Conservation (phyloP, 2,113 vertebrate genomes). For the Lepus americanus region DNA sequence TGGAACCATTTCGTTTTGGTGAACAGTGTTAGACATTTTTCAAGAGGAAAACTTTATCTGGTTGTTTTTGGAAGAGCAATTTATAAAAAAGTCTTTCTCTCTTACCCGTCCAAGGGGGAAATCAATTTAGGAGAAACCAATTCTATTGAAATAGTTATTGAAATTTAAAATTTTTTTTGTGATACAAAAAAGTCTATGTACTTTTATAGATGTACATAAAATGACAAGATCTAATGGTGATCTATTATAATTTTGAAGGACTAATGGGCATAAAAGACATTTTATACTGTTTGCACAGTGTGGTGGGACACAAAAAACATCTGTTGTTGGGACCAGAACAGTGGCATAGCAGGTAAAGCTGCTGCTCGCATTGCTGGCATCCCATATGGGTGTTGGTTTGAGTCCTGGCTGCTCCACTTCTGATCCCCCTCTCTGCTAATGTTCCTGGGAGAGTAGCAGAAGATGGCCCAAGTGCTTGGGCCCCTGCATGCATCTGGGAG, state of each 20-base stretch:
- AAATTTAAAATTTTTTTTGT: background rate
- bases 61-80: background rate
- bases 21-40: slow-evolving; percentile 3
- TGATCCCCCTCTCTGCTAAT: no score
- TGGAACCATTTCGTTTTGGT: slow-evolving; percentile 6
- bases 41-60: background rate
- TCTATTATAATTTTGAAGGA: background rate
- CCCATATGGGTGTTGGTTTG: no score
- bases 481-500: no score
- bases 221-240: background rate
- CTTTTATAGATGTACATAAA: background rate
- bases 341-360: background rate
- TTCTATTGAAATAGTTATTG: background rate
- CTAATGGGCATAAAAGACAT: background rate
- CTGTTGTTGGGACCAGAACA: background rate
- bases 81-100: background rate
- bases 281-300: background rate
- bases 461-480: no score
- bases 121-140: slow-evolving; percentile 30
- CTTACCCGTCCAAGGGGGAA: background rate
- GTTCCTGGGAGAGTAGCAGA: no score
- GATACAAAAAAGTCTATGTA: background rate
- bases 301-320: background rate
- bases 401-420: no score
- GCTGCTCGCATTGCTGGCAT: no score